phyloP scores from a whole-genome alignment of 2,888 invertebrate genomes.

The Phalera bucephala region DNA sequence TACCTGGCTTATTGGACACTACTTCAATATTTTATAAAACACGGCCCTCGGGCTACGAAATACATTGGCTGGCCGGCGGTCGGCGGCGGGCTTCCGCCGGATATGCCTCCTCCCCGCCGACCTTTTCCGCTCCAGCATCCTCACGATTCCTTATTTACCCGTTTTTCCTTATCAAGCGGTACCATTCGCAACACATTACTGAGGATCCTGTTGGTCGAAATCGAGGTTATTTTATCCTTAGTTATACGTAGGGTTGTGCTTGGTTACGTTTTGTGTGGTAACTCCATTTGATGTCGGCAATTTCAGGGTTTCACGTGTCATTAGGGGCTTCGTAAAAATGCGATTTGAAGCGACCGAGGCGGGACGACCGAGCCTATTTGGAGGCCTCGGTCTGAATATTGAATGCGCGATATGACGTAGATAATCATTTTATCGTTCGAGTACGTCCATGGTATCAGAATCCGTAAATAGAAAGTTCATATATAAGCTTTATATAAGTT shows the following conservation, averaged over 20 bases:
- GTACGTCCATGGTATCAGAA: background rate
- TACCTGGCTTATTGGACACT: conserved; percentile 24
- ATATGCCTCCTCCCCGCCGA: conserved; percentile 43
- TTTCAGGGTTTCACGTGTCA: conserved; percentile 47
- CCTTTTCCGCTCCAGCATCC: conserved; percentile 53
- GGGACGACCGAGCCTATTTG: background rate
- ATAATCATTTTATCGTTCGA: background rate
- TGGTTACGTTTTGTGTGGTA: conserved; percentile 42
- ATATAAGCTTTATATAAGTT: too few species aligned
- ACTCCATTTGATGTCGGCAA: conserved; percentile 32
- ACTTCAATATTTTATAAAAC: conserved; percentile 50
- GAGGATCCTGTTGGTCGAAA: conserved; percentile 60
- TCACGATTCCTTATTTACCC: conserved; percentile 74
- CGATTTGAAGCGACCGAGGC: conserved; percentile 19
- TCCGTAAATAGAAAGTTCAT: too few species aligned
- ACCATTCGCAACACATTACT: conserved; percentile 74
- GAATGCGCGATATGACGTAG: background rate
- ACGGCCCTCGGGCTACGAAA: conserved; percentile 40
- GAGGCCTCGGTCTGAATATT: background rate
- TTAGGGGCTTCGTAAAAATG: conserved; percentile 41
- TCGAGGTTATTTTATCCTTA: conserved; percentile 55
- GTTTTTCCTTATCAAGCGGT: conserved; percentile 77
- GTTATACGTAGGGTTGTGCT: conserved; percentile 39
- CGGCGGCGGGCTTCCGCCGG: conserved; percentile 60
- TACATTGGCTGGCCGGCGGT: conserved; percentile 41